Evolutionary conservation across 2,113 vertebrate species (phyloP), one percentile per base, ranked within the genome.

Genomic region (Bungarus multicinctus): DNA sequence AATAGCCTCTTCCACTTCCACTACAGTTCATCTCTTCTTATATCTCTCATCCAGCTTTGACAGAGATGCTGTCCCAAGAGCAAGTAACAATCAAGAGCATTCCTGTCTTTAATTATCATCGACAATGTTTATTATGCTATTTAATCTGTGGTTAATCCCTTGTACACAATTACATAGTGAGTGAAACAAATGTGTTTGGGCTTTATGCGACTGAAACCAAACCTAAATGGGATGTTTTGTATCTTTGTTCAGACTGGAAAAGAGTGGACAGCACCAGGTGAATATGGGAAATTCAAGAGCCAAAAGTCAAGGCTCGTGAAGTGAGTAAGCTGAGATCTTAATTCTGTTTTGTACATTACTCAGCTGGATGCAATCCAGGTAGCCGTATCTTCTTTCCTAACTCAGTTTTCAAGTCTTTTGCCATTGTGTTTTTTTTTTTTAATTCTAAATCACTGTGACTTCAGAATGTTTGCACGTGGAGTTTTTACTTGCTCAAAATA

Each of bases 261-360:
- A 93, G 99, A 99, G 81, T 99, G 99, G 99, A 98, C 98, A 0
- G 99, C 98, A 0, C 99, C 99, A 0, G 99, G 99, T 39, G 99
- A 99, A 91, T 99, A 98, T 95, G 98, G 98, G 34, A 99, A 99
- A 92, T 99, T 98, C 95, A 96, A 88, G 90, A 99, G 98, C 97
- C 99, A 99, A 93, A 98, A 96, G 87, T 99, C 99, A 60, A 98
- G 93, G 94, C 95, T 98, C 1, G 96, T 99, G 94, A 96, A 97
- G 99, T 99, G 95, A 98, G 98, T 97, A 81, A 94, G 60, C 60
- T 34, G 89, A 10, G n/a, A 52, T 9, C 10, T 54, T 64, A 9
- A 16, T 43, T 87, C 30, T n/a, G 43, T 16, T n/a, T 90, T 60
- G 30, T 88, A 18, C 27, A 18, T 27, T 86, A 45, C 85, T 91